Evolutionary conservation across 2,797 vertebrate species (phyloP).

Genomic region (Allenopithecus nigroviridis): DNA sequence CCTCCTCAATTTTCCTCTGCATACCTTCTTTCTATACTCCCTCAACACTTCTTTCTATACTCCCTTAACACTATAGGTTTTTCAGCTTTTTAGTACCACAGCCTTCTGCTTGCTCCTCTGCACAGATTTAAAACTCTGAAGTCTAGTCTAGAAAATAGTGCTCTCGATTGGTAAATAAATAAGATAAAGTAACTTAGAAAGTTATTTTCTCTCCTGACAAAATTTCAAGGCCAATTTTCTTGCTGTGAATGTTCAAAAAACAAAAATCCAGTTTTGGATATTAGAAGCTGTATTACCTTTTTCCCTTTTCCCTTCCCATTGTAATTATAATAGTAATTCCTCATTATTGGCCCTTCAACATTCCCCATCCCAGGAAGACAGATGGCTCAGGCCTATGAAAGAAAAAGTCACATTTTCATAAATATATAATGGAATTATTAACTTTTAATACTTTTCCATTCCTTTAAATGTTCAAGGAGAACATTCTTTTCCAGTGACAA

Average conservation of each 20-base stretch:
- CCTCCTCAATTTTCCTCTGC: rapidly evolving
- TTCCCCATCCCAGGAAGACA: background rate
- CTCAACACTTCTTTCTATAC: background rate
- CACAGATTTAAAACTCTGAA: background rate
- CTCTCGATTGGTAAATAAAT: background rate
- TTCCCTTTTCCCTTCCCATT: too few species aligned
- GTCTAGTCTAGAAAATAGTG: background rate
- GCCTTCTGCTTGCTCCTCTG: background rate
- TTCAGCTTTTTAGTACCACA: background rate
- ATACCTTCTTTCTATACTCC: background rate
- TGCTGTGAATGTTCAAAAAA: background rate
- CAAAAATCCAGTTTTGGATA: background rate
- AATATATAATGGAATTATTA: background rate
- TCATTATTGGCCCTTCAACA: background rate
- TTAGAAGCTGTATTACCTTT: background rate
- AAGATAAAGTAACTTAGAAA: background rate
- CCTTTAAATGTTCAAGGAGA: background rate
- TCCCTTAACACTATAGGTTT: background rate
- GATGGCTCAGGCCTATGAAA: background rate
- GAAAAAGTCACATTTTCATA: background rate
- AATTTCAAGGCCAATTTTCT: background rate
- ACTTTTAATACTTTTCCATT: background rate
- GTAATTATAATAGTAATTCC: background rate
- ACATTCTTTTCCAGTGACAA: background rate
- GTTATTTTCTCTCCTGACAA: background rate